These are phyloP conservation scores for Hydropotes inermis DNA, from an alignment of 2,113 vertebrate species.

Conservation along the genomic window DNA sequence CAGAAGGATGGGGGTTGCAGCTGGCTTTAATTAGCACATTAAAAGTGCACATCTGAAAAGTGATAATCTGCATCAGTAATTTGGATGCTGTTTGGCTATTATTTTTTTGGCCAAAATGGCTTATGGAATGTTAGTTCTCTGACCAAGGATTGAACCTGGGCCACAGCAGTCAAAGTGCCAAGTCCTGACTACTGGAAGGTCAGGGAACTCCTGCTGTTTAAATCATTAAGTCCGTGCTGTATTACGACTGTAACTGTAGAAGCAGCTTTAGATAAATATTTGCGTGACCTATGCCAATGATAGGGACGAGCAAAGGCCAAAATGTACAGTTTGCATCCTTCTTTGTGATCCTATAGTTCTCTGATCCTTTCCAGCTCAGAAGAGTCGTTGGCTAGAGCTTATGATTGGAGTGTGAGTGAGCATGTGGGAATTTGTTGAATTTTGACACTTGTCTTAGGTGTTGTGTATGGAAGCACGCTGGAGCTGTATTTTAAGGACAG, in stretches of 20 bases:
- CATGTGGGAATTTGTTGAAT: conserved; percentile 35
- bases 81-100: conserved; percentile 3
- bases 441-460: conserved; percentile 41
- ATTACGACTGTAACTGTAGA: neutral
- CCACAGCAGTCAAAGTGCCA: neutral
- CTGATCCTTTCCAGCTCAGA: neutral
- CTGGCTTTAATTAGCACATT: conserved; percentile 56
- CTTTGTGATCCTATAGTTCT: neutral
- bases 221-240: conserved; percentile 23
- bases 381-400: neutral
- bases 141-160: neutral
- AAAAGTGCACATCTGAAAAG: conserved; percentile 5
- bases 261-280: conserved; percentile 31
- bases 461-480: conserved; percentile 39
- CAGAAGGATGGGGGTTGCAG: conserved; percentile 13
- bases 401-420: neutral
- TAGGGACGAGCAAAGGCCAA: neutral
- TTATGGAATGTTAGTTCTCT: neutral
- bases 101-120: neutral
- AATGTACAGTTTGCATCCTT: neutral
- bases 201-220: conserved; percentile 33
- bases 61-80: conserved; percentile 25
- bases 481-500: conserved; percentile 44
- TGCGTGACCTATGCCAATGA: neutral
- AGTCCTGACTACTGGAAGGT: neutral